Evolutionary conservation across 2,888 invertebrate species (phyloP).

Genomic region (Lepetodrilus schrolli): DNA sequence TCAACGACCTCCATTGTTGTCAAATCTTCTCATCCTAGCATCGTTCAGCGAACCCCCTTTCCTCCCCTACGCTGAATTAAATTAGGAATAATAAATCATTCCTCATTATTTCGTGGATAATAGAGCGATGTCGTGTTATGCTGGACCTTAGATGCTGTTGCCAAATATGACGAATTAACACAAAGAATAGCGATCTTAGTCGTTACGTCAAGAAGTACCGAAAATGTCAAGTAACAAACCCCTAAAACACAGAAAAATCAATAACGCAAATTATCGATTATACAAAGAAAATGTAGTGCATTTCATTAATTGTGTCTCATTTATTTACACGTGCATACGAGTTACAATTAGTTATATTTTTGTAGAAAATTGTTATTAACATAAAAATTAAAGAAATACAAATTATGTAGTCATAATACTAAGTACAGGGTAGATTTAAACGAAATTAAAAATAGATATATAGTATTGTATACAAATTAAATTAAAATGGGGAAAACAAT

Average conservation of each 20-base stretch:
- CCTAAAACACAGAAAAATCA: background rate
- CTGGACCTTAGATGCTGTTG: background rate
- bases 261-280: constrained; percentile 3
- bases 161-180: constrained; percentile 17
- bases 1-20: constrained; percentile 11
- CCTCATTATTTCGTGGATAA: constrained; percentile 3
- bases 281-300: constrained; percentile 3
- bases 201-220: background rate
- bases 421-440: too few relatives aligned
- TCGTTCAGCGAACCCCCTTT: background rate
- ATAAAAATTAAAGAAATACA: too few relatives aligned
- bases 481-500: too few relatives aligned
- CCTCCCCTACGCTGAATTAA: constrained; percentile 5
- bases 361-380: too few relatives aligned
- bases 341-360: too few relatives aligned
- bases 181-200: background rate
- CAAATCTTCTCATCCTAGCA: background rate
- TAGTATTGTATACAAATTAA: too few relatives aligned
- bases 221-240: background rate
- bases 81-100: background rate
- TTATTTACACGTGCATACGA: too few relatives aligned
- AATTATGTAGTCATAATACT: too few relatives aligned
- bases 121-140: background rate
- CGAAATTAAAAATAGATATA: too few relatives aligned
- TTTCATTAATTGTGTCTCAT: too few relatives aligned